These are phyloP conservation scores for Morbakka virulenta DNA, from an alignment of 30 jellyfish, hydroid and myxozoan species.

Conservation along the genomic window DNA sequence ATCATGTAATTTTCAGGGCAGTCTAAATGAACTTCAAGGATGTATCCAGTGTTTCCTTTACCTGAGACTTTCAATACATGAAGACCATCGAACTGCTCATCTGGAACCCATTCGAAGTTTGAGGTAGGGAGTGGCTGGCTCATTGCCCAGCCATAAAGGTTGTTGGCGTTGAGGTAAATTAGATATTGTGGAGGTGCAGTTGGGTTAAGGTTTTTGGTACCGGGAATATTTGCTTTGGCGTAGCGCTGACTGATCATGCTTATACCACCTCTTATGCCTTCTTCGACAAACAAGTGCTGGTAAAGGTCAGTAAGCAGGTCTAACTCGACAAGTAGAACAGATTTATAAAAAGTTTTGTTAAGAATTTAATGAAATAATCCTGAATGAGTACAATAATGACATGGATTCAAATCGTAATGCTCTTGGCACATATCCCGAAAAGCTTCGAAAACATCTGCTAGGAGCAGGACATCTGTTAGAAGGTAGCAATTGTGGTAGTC, in stretches of 20 bases:
- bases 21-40: no score
- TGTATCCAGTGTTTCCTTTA: no score
- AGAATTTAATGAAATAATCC: conserved; percentile 24
- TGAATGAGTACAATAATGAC: conserved; percentile 36
- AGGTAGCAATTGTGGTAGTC: conserved; percentile 37
- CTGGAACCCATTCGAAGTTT: no score
- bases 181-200: conserved; percentile 6
- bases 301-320: conserved; percentile 28
- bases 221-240: conserved; percentile 6
- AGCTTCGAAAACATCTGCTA: conserved; percentile 33
- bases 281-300: conserved; percentile 11
- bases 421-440: conserved; percentile 29
- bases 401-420: conserved; percentile 35
- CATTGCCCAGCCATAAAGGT: no score
- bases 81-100: no score
- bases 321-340: background rate
- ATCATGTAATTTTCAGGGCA: no score
- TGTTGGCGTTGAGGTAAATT: no score
- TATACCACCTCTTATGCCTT: conserved; percentile 50
- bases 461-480: conserved; percentile 25
- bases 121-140: no score
- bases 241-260: background rate
- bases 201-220: background rate
- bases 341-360: background rate
- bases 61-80: no score